Base-by-base conservation (phyloP, 2,797 vertebrate genomes). In the Lacerta agilis region DNA sequence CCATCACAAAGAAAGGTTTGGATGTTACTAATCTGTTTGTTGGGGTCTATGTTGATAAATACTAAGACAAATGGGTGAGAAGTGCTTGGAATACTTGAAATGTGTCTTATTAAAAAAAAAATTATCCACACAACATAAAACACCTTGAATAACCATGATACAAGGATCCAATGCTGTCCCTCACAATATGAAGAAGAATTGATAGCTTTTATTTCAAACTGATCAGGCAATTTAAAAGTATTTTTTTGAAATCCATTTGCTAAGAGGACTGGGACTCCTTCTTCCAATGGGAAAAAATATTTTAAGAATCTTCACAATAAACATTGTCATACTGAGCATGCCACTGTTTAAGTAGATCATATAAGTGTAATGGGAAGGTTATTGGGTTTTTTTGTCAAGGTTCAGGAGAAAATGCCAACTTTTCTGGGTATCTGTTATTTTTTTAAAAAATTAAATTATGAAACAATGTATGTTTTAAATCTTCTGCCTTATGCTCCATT, bases 341-440 rank as follows among this genome's bases (percentile, higher is more conserved):
- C 55, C 89, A 82, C 90, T 89, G 88, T 83, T 92, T 91, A 71
- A 93, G 90, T 66, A 88, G 0, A 79, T 29, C 66, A 81, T 20
- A 36, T 17, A 86, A 82, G 36, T 87, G 17, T 76, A 91, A 78
- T 84, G 92, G 78, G 4, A 77, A 75, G 20, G 29, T 43, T 38
- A 17, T 61, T 61, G 18, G 15, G 4, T 20, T 17, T 79, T 79
- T n/a, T 83, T 61, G 36, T 25, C 58, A 76, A n/a, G 27, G 27
- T 64, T 75, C 41, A 29, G 55, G 2, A 64, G 72, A 20, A 87
- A 90, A 91, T 85, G 45, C 79, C 38, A 91, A 15, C 1, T 10
- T 69, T 91, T 33, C 29, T 27, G 55, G 29, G 58, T 55, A 76
- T 9, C 38, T 85, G 71, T 17, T 43, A 84, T 55, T 89, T 49